Conservation (phyloP, 2,888 invertebrate species). For the Melieria picta region DNA sequence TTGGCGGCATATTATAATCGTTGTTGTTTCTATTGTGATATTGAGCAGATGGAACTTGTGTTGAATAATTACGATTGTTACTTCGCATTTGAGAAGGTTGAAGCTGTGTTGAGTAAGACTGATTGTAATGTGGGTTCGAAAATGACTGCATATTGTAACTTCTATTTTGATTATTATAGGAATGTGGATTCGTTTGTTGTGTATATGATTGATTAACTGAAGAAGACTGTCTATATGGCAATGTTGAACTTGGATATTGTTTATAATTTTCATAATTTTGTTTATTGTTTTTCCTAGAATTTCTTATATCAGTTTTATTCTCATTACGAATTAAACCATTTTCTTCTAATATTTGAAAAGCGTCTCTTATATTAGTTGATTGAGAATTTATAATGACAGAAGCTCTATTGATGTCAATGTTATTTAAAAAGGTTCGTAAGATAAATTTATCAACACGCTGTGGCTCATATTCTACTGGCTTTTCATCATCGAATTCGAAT, state of each 20-base stretch:
- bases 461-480: conserved; percentile 41
- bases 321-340: conserved; percentile 36
- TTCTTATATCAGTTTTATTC: conserved; percentile 31
- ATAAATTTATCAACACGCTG: conserved; percentile 39
- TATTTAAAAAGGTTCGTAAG: conserved; percentile 42
- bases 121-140: conserved; percentile 2
- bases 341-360: conserved; percentile 23
- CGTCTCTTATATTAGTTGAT: conserved; percentile 26
- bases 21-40: not conserved
- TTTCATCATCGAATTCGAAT: conserved; percentile 40
- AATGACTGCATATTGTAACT: conserved; percentile 24
- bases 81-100: too few species aligned
- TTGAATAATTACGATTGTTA: not conserved
- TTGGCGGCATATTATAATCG: conserved; percentile 17
- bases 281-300: conserved; percentile 22
- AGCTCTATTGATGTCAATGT: conserved; percentile 40
- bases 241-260: conserved; percentile 30
- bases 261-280: conserved; percentile 21
- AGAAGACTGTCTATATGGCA: conserved; percentile 16
- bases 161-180: conserved; percentile 12
- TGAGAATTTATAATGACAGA: conserved; percentile 34
- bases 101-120: too few species aligned
- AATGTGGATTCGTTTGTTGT: conserved; percentile 22
- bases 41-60: not conserved
- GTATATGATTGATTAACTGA: not conserved